A percentile compares a stretch with the other conserved stretches of the same genome.
phyloP scores from a whole-genome alignment of 2,888 invertebrate genomes.

The Neoaliturus tenellus region DNA sequence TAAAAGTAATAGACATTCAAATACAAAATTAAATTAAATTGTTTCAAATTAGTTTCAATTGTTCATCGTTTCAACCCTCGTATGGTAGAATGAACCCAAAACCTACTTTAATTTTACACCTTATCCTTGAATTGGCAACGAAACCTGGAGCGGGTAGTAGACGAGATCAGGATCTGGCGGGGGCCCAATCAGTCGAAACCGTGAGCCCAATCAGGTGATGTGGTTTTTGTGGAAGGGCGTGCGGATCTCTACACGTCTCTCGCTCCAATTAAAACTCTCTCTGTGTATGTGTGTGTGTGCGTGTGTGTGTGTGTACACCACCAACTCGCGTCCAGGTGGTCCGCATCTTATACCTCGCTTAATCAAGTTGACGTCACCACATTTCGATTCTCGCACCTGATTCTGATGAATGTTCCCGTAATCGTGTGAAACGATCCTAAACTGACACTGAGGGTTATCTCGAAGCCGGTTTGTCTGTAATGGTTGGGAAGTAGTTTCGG shows the following conservation, averaged over 20 bases:
- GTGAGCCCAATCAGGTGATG: conserved; percentile 35
- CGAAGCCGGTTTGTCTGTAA: too few relatives aligned
- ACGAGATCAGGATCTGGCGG: conserved; percentile 13
- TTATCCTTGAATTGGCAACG: neutral
- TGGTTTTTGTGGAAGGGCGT: conserved; percentile 22
- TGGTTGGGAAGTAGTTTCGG: too few relatives aligned
- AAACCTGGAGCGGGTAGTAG: neutral
- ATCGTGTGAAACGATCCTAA: too few relatives aligned
- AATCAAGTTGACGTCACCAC: conserved; percentile 11
- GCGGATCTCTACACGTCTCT: conserved; percentile 30
- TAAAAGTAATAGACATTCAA: too few relatives aligned
- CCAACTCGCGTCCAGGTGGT: neutral
- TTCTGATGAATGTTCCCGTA: neutral
- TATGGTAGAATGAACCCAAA: too few relatives aligned
- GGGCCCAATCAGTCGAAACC: conserved; percentile 27
- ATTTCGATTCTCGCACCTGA: conserved; percentile 25
- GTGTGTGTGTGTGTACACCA: neutral
- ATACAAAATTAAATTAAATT: too few relatives aligned
- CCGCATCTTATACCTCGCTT: conserved; percentile 4
- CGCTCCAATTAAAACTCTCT: conserved; percentile 19
- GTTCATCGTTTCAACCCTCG: too few relatives aligned
- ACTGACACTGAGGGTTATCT: too few relatives aligned
- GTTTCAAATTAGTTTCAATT: too few relatives aligned
- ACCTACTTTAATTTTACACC: too few relatives aligned
- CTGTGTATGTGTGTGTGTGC: conserved; percentile 1